Evolutionary conservation across 2,113 vertebrate genomes (phyloP), one percentile per base, ranked within the genome.

Genomic region (Podarcis muralis): DNA sequence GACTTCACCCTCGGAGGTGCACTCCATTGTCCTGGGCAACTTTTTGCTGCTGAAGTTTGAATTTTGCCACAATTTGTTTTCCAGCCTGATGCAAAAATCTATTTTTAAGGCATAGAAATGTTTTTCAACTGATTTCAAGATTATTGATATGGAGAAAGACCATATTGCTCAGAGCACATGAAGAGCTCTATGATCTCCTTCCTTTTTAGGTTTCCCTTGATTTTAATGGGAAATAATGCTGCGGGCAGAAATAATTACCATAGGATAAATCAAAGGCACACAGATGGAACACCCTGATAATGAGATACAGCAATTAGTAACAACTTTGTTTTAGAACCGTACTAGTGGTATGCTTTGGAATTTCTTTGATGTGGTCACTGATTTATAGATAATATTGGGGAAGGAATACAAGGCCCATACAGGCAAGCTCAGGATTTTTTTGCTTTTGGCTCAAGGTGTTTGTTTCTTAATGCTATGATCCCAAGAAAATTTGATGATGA

Each of bases 271-370:
- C 53, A 71, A 92, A 90, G 87, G 81, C 81, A 69, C 71, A 85
- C 69, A 72, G 77, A 87, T 87, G 86, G 90, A 83, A 80, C 0
- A 0, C 90, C 86, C 30, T 62, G 86, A 90, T 82, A 90, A 85
- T 43, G n/a, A 93, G 68, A 85, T 88, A 5, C 0, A 0, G 85
- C 83, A 92, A 92, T 96, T 93, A 95, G 93, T 94, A 95, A 79
- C 72, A 83, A 23, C 90, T 91, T 92, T 91, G 43, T 91, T 96
- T 86, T 89, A 18, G 23, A 83, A 20, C 85, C 30, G n/a, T 85
- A 62, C 0, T 9, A 48, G 57, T 89, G 74, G 79, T 79, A 20
- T 86, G 71, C 84, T 85, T 92, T 75, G 85, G 69, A 75, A 82
- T 87, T 76, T 13, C 89, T 93, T 93, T 93, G 68, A 84, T 89